Percentiles rank a stretch among this genome's conserved stretches.
Evolutionary conservation across 2,888 invertebrate genomes (phyloP).

Genomic region (Ferrisia virgata): DNA sequence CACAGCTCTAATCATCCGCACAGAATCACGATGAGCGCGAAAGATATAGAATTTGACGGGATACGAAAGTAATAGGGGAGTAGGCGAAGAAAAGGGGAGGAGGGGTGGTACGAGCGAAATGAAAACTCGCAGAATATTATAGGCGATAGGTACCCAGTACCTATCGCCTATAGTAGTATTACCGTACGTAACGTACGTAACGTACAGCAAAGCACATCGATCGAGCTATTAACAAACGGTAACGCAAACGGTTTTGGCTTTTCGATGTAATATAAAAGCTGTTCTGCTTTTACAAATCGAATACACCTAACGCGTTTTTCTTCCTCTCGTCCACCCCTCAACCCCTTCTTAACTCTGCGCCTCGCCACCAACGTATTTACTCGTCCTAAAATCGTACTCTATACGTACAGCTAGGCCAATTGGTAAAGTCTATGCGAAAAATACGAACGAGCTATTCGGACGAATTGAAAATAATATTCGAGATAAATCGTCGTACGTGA

Average conservation of each 20-base stretch:
- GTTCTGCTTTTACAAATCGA: slow-evolving; percentile 6
- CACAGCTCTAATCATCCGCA: too few relatives aligned
- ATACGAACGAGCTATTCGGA: slow-evolving; percentile 23
- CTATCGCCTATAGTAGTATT: not conserved
- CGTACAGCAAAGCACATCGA: not conserved
- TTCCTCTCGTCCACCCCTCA: not conserved
- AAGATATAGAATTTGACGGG: too few relatives aligned
- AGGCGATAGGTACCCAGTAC: too few relatives aligned
- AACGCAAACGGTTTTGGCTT: slow-evolving; percentile 10
- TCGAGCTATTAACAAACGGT: not conserved
- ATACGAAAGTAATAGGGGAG: too few relatives aligned
- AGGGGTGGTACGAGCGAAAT: not conserved
- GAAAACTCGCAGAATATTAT: too few relatives aligned
- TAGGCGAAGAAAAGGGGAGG: not conserved
- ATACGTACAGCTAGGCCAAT: slow-evolving; percentile 25
- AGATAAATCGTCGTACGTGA: slow-evolving; percentile 21
- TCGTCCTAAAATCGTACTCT: not conserved
- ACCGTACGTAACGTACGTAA: too few relatives aligned
- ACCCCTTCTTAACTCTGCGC: too few relatives aligned
- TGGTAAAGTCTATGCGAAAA: not conserved
- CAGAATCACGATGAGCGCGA: too few relatives aligned
- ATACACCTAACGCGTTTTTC: not conserved
- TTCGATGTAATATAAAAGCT: not conserved
- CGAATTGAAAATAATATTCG: slow-evolving; percentile 33
- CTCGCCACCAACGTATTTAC: not conserved